Evolutionary conservation across 2,113 vertebrate genomes (phyloP).

Genomic region (Microcebus griseorufus): DNA sequence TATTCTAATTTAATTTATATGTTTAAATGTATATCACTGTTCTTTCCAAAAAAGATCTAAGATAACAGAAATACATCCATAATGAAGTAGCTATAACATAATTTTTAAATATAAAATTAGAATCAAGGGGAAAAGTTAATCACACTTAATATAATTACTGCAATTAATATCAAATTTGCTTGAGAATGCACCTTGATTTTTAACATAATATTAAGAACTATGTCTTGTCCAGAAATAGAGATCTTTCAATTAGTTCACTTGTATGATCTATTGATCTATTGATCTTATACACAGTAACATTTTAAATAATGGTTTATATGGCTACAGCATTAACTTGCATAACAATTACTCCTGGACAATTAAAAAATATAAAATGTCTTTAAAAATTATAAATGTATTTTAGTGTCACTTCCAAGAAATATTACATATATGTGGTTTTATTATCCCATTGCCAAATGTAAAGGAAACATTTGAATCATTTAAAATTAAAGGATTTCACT

Average conservation of each 20-base stretch:
- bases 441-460: neutral
- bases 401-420: neutral
- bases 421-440: neutral
- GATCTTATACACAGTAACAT: neutral
- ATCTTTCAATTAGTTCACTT: neutral
- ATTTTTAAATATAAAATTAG: slow-evolving; percentile 26
- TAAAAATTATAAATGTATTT: neutral
- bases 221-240: neutral
- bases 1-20: neutral
- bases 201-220: neutral
- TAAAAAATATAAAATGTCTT: neutral
- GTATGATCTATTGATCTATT: neutral
- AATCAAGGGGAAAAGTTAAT: neutral
- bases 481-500: neutral
- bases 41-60: neutral
- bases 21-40: neutral
- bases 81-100: neutral
- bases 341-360: neutral
- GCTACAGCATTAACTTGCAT: neutral
- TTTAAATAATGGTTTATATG: neutral
- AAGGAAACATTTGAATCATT: neutral
- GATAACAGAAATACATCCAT: neutral
- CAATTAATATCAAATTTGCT: neutral
- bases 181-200: neutral
- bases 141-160: neutral